Percentiles rank a stretch among this genome's conserved stretches.
These are phyloP conservation scores for Caenorhabditis briggsae DNA, from an alignment of 1,140 invertebrate species.

Conservation along the genomic window DNA sequence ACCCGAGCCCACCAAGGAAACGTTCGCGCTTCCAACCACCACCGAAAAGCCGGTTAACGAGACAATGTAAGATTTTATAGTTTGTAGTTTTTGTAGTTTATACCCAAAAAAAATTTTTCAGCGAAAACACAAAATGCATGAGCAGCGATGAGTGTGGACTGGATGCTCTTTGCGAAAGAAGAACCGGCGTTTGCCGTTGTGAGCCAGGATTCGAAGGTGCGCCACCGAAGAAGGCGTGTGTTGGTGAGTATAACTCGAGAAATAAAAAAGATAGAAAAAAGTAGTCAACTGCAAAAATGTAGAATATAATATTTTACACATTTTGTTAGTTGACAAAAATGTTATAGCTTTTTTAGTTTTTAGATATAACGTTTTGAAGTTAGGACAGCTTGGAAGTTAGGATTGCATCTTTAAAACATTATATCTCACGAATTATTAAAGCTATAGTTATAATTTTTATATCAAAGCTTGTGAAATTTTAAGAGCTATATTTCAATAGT, in stretches of 20 bases:
- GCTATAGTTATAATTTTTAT: no score
- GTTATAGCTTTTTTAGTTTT: background rate
- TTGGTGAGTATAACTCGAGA: constrained; percentile 56
- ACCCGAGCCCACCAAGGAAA: constrained; percentile 60
- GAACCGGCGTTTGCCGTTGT: constrained; percentile 70
- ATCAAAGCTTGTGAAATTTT: no score
- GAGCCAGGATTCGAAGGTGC: constrained; percentile 70
- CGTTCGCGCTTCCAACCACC: constrained; percentile 39
- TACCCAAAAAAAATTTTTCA: constrained; percentile 34
- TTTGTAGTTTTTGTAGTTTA: no score
- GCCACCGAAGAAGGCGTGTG: constrained; percentile 66
- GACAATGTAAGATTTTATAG: background rate
- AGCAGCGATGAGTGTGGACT: constrained; percentile 72
- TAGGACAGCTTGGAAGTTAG: no score
- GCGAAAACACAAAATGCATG: constrained; percentile 62
- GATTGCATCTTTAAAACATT: no score
- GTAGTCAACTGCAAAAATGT: background rate
- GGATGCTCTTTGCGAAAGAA: constrained; percentile 72
- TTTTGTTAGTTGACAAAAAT: background rate
- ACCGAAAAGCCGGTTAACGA: background rate
- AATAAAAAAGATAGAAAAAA: no score
- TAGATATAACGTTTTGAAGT: no score
- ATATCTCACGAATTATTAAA: no score
- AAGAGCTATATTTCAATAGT: no score
- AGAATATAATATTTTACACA: background rate